These are phyloP conservation scores for Phenganax marumi DNA, from an alignment of 92 coral and sea anemone species.

Conservation along the genomic window DNA sequence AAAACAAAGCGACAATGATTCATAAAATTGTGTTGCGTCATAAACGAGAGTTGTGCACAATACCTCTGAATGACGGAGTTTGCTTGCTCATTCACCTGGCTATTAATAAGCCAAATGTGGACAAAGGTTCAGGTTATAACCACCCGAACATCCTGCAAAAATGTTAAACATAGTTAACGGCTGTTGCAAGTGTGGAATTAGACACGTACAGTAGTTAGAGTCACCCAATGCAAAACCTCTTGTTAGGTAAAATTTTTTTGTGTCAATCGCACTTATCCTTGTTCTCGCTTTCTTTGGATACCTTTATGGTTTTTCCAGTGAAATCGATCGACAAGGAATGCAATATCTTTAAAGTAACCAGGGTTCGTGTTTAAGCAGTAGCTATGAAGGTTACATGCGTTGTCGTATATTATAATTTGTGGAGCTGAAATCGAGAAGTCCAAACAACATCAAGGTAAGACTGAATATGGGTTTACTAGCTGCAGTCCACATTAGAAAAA, in stretches of 20 bases:
- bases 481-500: neutral
- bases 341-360: neutral
- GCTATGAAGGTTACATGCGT: neutral
- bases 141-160: neutral
- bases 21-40: slow-evolving; percentile 7
- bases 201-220: neutral
- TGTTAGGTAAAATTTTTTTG: too few species aligned
- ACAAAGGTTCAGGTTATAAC: neutral
- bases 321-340: neutral
- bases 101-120: slow-evolving; percentile 1
- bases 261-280: too few species aligned
- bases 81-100: neutral
- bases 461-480: neutral
- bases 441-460: neutral
- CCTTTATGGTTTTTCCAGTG: slow-evolving; percentile 11
- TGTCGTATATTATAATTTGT: neutral
- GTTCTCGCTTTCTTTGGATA: neutral
- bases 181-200: neutral
- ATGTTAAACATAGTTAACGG: too few species aligned
- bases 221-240: too few species aligned
- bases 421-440: neutral
- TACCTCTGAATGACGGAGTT: neutral
- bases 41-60: neutral
- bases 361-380: neutral
- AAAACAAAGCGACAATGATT: neutral